Conservation (phyloP, 1,140 invertebrate species). For the Bombyx mandarina region DNA sequence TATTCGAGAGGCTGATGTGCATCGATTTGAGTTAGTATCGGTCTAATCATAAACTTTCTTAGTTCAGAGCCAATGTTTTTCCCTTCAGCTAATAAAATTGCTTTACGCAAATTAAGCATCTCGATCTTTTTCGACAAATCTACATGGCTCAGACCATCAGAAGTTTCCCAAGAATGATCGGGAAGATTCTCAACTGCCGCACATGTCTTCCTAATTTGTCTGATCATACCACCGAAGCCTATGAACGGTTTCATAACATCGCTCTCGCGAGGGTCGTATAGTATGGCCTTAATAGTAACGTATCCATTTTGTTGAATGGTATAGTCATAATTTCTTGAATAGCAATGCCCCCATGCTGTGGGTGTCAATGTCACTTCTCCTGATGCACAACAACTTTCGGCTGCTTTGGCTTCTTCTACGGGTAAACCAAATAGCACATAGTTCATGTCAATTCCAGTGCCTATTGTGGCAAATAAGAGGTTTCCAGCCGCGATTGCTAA, state of each 20-base stretch:
- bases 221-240: slow-evolving; percentile 39
- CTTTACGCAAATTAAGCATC: slow-evolving; percentile 57
- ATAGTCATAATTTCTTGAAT: slow-evolving; percentile 61
- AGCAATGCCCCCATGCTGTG: slow-evolving; percentile 68
- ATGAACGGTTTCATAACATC: slow-evolving; percentile 55
- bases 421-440: slow-evolving; percentile 76
- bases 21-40: slow-evolving; percentile 74
- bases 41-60: slow-evolving; percentile 69
- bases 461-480: slow-evolving; percentile 52
- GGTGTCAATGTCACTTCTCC: slow-evolving; percentile 69
- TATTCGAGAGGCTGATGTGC: slow-evolving; percentile 77
- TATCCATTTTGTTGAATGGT: slow-evolving; percentile 37
- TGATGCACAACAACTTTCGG: slow-evolving; percentile 59
- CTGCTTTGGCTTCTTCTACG: slow-evolving; percentile 73
- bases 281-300: slow-evolving; percentile 53
- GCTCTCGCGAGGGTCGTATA: slow-evolving; percentile 52
- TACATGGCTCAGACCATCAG: slow-evolving; percentile 20
- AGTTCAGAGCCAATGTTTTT: slow-evolving; percentile 65
- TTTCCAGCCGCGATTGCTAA: slow-evolving; percentile 60
- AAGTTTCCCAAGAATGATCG: slow-evolving; percentile 29
- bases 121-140: slow-evolving; percentile 43
- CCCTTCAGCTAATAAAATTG: slow-evolving; percentile 57
- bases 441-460: slow-evolving; percentile 61
- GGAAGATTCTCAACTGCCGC: slow-evolving; percentile 39
- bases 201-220: slow-evolving; percentile 46